Evolutionary conservation across 2,888 invertebrate genomes (phyloP).

Genomic region (Nomada goodeniana): DNA sequence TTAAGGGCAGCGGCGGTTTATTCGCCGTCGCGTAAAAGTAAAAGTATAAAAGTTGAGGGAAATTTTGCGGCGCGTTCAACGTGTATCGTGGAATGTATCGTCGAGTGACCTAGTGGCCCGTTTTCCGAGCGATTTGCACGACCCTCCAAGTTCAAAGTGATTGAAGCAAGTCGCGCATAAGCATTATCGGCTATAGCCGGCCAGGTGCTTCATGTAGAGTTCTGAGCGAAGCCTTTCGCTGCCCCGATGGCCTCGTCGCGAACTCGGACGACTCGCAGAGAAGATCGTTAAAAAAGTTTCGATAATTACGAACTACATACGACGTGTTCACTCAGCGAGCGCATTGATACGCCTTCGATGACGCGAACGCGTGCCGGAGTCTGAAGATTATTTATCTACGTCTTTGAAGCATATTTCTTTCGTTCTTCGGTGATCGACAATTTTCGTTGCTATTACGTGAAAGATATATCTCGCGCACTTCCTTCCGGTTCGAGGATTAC

Average conservation of each 20-base stretch:
- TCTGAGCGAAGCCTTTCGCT: conserved; percentile 62
- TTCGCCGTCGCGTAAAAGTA: conserved; percentile 41
- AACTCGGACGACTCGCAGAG: conserved; percentile 14
- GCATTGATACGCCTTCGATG: not conserved
- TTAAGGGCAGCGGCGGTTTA: not conserved
- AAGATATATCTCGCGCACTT: too few species aligned
- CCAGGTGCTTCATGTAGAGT: conserved; percentile 52
- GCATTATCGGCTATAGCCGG: conserved; percentile 66
- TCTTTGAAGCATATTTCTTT: too few species aligned
- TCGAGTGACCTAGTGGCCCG: conserved; percentile 76
- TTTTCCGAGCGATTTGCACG: conserved; percentile 77
- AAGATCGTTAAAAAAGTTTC: conserved; percentile 38
- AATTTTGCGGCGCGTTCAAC: conserved; percentile 31
- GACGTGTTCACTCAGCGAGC: not conserved
- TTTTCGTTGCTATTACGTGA: too few species aligned
- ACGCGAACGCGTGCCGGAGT: too few species aligned
- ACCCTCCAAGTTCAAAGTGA: conserved; percentile 78
- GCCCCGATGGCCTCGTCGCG: conserved; percentile 25
- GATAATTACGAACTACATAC: conserved; percentile 30
- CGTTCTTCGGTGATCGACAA: too few species aligned
- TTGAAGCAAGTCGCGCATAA: conserved; percentile 75
- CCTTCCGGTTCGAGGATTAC: too few species aligned
- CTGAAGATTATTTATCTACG: not conserved
- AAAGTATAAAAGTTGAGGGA: conserved; percentile 46
- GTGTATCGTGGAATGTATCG: conserved; percentile 41